Percentiles rank a stretch among this genome's conserved stretches.
Evolutionary conservation across 2,113 vertebrate genomes (phyloP).

Genomic region (Chaenocephalus aceratus): DNA sequence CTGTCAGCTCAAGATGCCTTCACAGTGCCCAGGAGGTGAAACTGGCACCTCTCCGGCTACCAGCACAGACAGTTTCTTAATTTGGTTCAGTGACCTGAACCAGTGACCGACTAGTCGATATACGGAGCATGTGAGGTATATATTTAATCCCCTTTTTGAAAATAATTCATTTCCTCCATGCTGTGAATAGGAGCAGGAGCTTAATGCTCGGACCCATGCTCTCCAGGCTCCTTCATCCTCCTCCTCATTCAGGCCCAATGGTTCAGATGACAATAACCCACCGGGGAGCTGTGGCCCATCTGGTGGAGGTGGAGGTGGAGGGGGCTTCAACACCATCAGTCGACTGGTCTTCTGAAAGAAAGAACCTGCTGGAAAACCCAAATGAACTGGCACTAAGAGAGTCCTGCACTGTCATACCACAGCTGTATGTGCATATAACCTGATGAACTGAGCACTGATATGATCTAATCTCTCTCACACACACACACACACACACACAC

Average conservation of each 20-base stretch:
- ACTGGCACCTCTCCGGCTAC: too few relatives aligned
- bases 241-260: slow-evolving; percentile 95
- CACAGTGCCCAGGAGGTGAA: too few relatives aligned
- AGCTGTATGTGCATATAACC: slow-evolving; percentile 45
- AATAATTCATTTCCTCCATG: not conserved
- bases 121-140: not conserved
- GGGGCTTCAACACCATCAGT: slow-evolving; percentile 93
- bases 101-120: too few relatives aligned
- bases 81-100: too few relatives aligned
- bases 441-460: slow-evolving; percentile 55
- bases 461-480: slow-evolving; percentile 15
- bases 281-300: slow-evolving; percentile 96
- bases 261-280: slow-evolving; percentile 97
- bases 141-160: slow-evolving; percentile 1
- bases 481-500: slow-evolving; percentile 12
- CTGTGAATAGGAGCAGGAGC: slow-evolving; percentile 92
- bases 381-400: slow-evolving; percentile 32
- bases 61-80: too few relatives aligned
- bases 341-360: slow-evolving; percentile 93
- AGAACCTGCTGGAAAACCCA: slow-evolving; percentile 31
- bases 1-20: too few relatives aligned
- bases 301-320: slow-evolving; percentile 90
- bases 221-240: slow-evolving; percentile 94
- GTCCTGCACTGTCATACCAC: slow-evolving; percentile 18
- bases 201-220: slow-evolving; percentile 93